Conservation (phyloP, 1,140 invertebrate species). For the Choristoneura fumiferana region DNA sequence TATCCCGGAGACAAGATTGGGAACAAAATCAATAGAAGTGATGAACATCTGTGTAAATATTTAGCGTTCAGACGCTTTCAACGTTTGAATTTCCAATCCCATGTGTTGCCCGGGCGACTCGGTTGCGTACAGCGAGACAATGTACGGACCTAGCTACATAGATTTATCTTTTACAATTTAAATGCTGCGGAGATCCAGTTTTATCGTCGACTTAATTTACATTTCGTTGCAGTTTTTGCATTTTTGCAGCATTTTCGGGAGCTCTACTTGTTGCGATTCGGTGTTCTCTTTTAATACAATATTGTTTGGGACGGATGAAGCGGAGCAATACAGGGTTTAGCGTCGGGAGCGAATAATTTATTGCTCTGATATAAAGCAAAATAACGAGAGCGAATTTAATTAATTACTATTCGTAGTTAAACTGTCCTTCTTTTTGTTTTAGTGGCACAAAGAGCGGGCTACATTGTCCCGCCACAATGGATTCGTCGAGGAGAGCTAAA, state of each 20-base stretch:
- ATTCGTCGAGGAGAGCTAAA: slow-evolving; percentile 3
- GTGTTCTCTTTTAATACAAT: slow-evolving; percentile 7
- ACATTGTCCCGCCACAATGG: slow-evolving; percentile 16
- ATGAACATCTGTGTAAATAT: slow-evolving; percentile 17
- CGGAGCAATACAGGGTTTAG: too few relatives aligned
- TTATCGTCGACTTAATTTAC: slow-evolving; percentile 18
- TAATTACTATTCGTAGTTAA: slow-evolving; percentile 18
- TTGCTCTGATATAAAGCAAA: not conserved
- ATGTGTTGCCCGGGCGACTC: not conserved
- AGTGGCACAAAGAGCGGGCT: not conserved
- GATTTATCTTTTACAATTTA: slow-evolving; percentile 19
- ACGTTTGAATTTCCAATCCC: slow-evolving; percentile 5
- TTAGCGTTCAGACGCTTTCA: slow-evolving; percentile 7
- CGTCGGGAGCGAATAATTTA: too few relatives aligned
- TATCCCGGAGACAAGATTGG: slow-evolving; percentile 6
- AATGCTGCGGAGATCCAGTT: slow-evolving; percentile 13
- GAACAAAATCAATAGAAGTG: slow-evolving; percentile 16
- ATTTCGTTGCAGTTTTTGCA: slow-evolving; percentile 10
- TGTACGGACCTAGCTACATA: not conserved
- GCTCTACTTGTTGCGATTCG: not conserved
- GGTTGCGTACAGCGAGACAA: not conserved
- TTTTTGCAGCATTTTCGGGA: not conserved
- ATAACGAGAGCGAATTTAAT: slow-evolving; percentile 5
- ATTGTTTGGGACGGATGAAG: not conserved
- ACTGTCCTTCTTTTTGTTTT: slow-evolving; percentile 15